Conservation (phyloP, 35 echinoderm and acorn worm species). For the Eucidaris tribuloides region DNA sequence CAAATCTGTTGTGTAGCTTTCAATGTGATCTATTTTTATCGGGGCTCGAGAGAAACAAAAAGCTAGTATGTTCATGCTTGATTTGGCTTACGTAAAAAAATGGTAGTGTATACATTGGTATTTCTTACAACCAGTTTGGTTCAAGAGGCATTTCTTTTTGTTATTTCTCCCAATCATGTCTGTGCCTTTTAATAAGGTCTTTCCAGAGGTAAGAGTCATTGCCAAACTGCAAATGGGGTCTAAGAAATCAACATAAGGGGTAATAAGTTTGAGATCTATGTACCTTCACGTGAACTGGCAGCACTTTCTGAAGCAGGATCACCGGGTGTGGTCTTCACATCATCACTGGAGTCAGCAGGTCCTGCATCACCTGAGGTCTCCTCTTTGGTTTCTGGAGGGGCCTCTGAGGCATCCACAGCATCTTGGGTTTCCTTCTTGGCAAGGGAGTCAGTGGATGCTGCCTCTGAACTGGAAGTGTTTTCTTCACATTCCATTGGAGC, state of each 20-base stretch:
- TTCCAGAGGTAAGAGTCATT: neutral
- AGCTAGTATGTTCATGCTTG: too few relatives aligned
- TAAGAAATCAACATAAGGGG: neutral
- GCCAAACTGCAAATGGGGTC: neutral
- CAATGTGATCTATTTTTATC: too few relatives aligned
- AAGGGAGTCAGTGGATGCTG: neutral
- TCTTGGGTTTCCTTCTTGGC: neutral
- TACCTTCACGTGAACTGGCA: neutral
- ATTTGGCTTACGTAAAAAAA: neutral
- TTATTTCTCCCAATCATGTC: neutral
- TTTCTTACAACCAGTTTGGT: neutral
- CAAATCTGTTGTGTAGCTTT: too few relatives aligned
- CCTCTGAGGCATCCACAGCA: neutral
- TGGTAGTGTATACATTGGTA: neutral
- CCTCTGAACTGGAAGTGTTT: neutral
- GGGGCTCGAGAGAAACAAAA: too few relatives aligned
- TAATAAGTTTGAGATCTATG: too few relatives aligned
- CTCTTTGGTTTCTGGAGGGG: too few relatives aligned
- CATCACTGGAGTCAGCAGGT: constrained; percentile 8
- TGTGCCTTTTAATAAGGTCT: neutral
- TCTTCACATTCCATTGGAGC: neutral
- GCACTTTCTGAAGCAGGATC: neutral
- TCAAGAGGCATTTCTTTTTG: neutral
- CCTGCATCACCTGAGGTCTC: neutral
- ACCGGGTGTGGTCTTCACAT: neutral